Evolutionary conservation across 2,113 vertebrate species (phyloP).

Genomic region (Amia ocellicauda): DNA sequence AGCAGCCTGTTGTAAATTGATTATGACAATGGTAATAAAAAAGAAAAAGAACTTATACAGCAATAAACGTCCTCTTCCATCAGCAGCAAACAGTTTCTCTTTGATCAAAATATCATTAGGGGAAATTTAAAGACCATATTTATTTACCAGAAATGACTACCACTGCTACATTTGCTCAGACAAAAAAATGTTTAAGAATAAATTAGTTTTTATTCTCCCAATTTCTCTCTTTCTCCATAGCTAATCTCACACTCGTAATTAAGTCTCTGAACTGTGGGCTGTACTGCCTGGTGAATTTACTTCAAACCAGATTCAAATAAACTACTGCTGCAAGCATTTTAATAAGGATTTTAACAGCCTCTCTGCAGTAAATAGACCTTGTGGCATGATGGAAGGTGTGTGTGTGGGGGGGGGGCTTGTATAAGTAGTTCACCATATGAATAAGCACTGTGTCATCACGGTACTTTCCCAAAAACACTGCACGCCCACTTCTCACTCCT

Average conservation of each 20-base stretch:
- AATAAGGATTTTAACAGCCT: slow-evolving; percentile 17
- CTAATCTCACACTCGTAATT: slow-evolving; percentile 18
- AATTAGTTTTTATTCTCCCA: slow-evolving; percentile 15
- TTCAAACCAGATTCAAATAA: background rate
- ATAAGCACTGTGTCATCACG: background rate
- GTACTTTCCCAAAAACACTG: background rate
- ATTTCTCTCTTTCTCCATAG: background rate
- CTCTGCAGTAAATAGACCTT: background rate
- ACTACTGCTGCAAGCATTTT: slow-evolving; percentile 13
- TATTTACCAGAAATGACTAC: slow-evolving; percentile 13
- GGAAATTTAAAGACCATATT: background rate
- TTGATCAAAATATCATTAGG: too few relatives aligned
- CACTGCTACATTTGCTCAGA: slow-evolving; percentile 1
- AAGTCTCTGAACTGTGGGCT: background rate
- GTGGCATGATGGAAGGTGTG: background rate
- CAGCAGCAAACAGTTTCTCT: too few relatives aligned
- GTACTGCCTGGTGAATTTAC: too few relatives aligned
- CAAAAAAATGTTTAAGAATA: slow-evolving; percentile 5
- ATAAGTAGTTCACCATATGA: slow-evolving; percentile 11
- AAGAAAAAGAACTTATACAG: too few relatives aligned
- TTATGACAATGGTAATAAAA: too few relatives aligned
- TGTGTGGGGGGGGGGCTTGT: too few relatives aligned
- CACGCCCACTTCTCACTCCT: background rate
- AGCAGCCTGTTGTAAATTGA: too few relatives aligned
- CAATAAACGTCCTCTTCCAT: too few relatives aligned